These are phyloP conservation scores for Serilophus lunatus DNA, from an alignment of 2,113 vertebrate species.

Conservation along the genomic window DNA sequence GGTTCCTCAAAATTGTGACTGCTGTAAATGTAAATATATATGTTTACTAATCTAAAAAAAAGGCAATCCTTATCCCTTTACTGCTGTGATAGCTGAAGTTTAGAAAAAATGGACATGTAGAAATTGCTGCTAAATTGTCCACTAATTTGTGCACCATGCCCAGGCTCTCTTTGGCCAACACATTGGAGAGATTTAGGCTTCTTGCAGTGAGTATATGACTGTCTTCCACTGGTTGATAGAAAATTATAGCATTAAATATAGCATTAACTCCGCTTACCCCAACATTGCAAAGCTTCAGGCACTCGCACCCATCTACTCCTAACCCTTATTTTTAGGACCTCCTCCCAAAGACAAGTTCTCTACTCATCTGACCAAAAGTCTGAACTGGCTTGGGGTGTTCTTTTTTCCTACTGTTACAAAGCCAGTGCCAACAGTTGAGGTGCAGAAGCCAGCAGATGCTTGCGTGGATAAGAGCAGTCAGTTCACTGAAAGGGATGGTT, in stretches of 20 bases:
- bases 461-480: neutral
- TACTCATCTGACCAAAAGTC: neutral
- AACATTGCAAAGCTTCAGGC: neutral
- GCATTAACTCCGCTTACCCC: neutral
- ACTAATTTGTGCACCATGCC: fast-evolving
- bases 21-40: neutral
- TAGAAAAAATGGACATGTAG: neutral
- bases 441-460: neutral
- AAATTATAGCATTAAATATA: neutral
- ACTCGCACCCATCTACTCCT: neutral
- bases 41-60: neutral
- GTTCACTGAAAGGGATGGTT: neutral
- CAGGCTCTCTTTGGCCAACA: neutral
- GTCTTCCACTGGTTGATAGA: neutral
- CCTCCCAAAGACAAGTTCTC: neutral
- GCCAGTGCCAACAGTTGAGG: neutral
- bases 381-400: neutral
- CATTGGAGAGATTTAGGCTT: neutral
- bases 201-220: neutral
- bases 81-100: neutral
- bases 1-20: neutral
- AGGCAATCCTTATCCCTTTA: neutral
- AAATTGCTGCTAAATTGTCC: neutral
- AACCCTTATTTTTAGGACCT: neutral
- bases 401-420: neutral